Percentiles rank a stretch among this genome's conserved stretches.
Conservation (phyloP, 2,888 invertebrate species). For the Melipona beecheii region DNA sequence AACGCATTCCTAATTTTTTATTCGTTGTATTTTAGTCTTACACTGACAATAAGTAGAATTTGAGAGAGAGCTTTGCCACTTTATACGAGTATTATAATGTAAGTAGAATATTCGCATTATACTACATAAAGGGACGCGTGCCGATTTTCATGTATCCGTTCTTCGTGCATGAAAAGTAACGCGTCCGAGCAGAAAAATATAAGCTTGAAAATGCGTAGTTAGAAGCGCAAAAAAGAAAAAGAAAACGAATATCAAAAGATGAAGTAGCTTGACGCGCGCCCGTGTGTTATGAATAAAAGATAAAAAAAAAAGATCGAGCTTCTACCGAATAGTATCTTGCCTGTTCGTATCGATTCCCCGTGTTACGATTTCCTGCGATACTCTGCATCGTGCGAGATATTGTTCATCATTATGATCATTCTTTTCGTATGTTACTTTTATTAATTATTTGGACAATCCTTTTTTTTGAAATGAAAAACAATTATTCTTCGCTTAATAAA, state of each 20-base stretch:
- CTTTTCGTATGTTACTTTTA: conserved; percentile 29
- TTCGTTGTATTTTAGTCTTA: conserved; percentile 17
- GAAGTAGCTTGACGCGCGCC: conserved; percentile 30
- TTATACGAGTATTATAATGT: conserved; percentile 7
- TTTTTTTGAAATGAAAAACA: not conserved
- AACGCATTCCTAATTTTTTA: conserved; percentile 32
- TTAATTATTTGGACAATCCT: conserved; percentile 12
- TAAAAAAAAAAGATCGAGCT: conserved; percentile 43
- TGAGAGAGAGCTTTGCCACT: conserved; percentile 4
- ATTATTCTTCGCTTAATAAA: conserved; percentile 16
- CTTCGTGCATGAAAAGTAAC: not conserved
- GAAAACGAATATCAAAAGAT: conserved; percentile 27
- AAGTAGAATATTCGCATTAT: conserved; percentile 19
- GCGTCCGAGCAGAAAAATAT: not conserved
- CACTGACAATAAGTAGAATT: conserved; percentile 14
- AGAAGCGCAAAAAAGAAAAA: not conserved
- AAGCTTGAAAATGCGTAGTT: not conserved
- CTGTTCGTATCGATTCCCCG: conserved; percentile 47
- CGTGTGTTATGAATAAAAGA: conserved; percentile 63
- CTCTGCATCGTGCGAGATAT: not conserved
- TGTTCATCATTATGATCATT: not conserved
- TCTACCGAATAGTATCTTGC: conserved; percentile 13
- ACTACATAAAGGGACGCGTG: not conserved
- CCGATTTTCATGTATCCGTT: not conserved
- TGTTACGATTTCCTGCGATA: conserved; percentile 37